Evolutionary conservation across 2,113 vertebrate genomes (phyloP), one percentile per base, ranked within the genome.

Genomic region (Ia io): DNA sequence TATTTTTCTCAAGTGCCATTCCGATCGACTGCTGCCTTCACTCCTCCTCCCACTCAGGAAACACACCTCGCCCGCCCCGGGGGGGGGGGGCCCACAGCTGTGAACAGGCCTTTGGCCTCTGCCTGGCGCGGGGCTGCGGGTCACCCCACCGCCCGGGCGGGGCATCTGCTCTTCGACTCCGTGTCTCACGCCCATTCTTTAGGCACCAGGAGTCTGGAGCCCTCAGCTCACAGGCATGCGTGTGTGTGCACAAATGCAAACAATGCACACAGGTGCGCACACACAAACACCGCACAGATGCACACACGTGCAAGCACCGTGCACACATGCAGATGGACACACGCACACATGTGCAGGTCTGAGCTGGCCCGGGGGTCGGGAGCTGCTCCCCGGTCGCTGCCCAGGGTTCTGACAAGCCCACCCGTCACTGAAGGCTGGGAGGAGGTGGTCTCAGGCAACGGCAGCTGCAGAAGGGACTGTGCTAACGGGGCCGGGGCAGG

Each of bases 1-100:
- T 94, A 93, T 98, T 98, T 98, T 97, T 98, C 98, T 98, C 98
- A 96, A 97, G 97, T 96, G 22, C 51, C 77, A 6, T 13, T 94
- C 84, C 97, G 47, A 65, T 3, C 1, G 76, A 25, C 42, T 37
- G 44, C 47, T 3, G 70, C 86, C 78, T 44, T 61, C 37, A 0
- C 88, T 79, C 42, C 77, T 51, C 49, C 9, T 47, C 44, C 44
- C 2, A 17, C 56, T 51, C 40, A 5, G 73, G 79, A 25, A 32
- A 90, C 51, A 73, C 83, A 17, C 74, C 61, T 30, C 51, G 0
- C 61, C 67, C 12, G 1, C 82, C 88, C 88, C 18, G 14, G 37
- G 37, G 37, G 37, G n/a, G n/a, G 3, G 49, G 5, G n/a, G 17
- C 47, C n/a, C n/a, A n/a, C n/a, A 2, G 97, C 97, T 5, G 97